These are phyloP conservation scores for Argynnis bischoffii DNA, from an alignment of 2,888 invertebrate genomes.

Conservation along the genomic window DNA sequence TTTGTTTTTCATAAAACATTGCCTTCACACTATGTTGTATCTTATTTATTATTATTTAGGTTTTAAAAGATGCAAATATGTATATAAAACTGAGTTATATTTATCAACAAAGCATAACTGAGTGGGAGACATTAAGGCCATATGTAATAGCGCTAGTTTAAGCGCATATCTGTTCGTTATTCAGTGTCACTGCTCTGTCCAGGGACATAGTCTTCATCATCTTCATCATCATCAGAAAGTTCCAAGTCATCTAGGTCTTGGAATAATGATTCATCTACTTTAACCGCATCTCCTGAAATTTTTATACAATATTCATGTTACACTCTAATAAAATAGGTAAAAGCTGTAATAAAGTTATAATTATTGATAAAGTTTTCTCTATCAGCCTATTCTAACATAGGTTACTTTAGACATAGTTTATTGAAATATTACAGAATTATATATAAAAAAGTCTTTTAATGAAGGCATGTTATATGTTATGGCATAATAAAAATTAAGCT, in stretches of 20 bases:
- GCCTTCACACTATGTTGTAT: too few relatives aligned
- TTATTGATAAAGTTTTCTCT: too few relatives aligned
- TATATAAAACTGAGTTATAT: not conserved
- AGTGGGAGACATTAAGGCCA: conserved; percentile 8
- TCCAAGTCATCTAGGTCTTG: conserved; percentile 94
- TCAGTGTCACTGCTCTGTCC: conserved; percentile 76
- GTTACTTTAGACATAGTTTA: too few relatives aligned
- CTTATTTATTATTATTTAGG: too few relatives aligned
- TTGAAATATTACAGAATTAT: not conserved
- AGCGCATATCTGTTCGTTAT: conserved; percentile 48
- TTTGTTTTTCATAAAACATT: too few relatives aligned
- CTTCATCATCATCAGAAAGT: conserved; percentile 83
- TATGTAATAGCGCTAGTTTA: conserved; percentile 8
- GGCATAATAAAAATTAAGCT: too few relatives aligned
- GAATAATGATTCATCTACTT: conserved; percentile 96
- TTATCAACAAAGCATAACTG: not conserved
- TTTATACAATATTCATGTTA: too few relatives aligned
- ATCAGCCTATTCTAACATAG: too few relatives aligned
- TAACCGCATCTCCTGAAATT: conserved; percentile 87
- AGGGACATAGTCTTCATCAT: conserved; percentile 84
- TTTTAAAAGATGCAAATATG: conserved; percentile 1
- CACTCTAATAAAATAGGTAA: too few relatives aligned
- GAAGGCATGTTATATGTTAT: too few relatives aligned
- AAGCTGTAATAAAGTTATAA: too few relatives aligned
- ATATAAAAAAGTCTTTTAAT: not conserved